phyloP scores from a whole-genome alignment of 2,888 invertebrate species.

The Amblyjoppa proteus region DNA sequence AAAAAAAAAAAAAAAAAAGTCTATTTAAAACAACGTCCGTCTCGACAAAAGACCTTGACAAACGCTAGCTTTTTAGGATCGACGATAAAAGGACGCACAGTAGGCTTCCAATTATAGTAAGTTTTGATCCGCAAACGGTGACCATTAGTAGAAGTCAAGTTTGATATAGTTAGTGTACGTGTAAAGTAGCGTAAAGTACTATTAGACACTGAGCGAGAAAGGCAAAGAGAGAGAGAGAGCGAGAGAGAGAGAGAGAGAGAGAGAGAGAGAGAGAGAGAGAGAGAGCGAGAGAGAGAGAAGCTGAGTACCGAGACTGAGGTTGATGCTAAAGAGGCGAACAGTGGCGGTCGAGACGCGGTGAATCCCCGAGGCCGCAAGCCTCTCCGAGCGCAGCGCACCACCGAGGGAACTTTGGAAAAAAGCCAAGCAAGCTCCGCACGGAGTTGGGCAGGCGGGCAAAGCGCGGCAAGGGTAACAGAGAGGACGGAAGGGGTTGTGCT shows the following conservation, averaged over 20 bases:
- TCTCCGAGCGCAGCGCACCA: slow-evolving; percentile 14
- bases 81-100: neutral
- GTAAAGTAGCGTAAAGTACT: neutral
- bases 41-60: too few relatives aligned
- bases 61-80: neutral
- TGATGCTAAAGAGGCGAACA: slow-evolving; percentile 23
- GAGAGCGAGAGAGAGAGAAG: neutral
- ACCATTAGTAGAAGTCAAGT: neutral
- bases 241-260: neutral
- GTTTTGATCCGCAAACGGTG: neutral
- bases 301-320: slow-evolving; percentile 25
- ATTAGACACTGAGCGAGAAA: neutral
- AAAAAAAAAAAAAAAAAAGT: too few relatives aligned
- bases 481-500: slow-evolving; percentile 79
- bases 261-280: neutral
- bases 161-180: neutral
- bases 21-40: too few relatives aligned
- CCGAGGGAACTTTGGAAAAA: slow-evolving; percentile 55
- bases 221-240: neutral
- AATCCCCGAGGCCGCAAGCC: slow-evolving; percentile 45
- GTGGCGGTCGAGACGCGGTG: slow-evolving; percentile 29
- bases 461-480: slow-evolving; percentile 50
- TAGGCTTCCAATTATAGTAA: neutral
- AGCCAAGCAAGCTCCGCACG: slow-evolving; percentile 56
- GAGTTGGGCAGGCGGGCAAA: slow-evolving; percentile 26